Evolutionary conservation across 1,140 invertebrate species (phyloP), one percentile per base, ranked within the genome.

Genomic region (Aphelinus atriplicis): DNA sequence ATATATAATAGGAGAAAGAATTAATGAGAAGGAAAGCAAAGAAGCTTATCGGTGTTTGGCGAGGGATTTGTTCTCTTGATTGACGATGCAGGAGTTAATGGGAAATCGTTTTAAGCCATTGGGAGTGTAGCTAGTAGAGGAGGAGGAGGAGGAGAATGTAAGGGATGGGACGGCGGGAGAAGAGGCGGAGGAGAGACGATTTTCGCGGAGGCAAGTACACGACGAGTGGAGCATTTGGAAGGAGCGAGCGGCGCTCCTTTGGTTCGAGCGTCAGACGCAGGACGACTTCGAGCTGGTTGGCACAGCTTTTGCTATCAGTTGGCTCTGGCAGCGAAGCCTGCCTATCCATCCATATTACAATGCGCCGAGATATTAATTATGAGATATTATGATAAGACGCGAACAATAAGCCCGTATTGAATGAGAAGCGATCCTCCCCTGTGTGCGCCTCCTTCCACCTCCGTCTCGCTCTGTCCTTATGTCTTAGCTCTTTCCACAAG

Each of bases 401-500:
- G 85, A 88, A 88, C 87, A 88, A 88, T 87, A 86, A 85, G 71
- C 87, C 86, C 87, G 82, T 87, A 88, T 87, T 87, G 86, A 88
- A 87, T 87, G 82, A 86, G 81, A 78, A 81, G 75, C 51, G 51
- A 53, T 53, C 51, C 72, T 78, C 76, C 78, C 77, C 80, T 78
- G 78, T 76, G 26, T 26, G 26, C 26, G 78, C 75, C 78, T 78
- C 75, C 9, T 68, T 67, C 71, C 68, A 55, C 77, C 71, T 75
- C 73, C 73, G 77, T 78, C 77, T 71, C 57, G 65, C 71, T 51
- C 55, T 64, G 48, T 71, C 76, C n/a, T 70, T 9, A 46, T 45
- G 55, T 57, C 69, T 61, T 75, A 63, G 62, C 60, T 78, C 73
- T 67, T 72, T 63, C 78, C 76, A 79, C 78, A 72, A 77, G 60